A percentile compares a stretch with the other conserved stretches of the same genome.
Evolutionary conservation across 2,113 vertebrate species (phyloP).

Genomic region (Lonchura striata): DNA sequence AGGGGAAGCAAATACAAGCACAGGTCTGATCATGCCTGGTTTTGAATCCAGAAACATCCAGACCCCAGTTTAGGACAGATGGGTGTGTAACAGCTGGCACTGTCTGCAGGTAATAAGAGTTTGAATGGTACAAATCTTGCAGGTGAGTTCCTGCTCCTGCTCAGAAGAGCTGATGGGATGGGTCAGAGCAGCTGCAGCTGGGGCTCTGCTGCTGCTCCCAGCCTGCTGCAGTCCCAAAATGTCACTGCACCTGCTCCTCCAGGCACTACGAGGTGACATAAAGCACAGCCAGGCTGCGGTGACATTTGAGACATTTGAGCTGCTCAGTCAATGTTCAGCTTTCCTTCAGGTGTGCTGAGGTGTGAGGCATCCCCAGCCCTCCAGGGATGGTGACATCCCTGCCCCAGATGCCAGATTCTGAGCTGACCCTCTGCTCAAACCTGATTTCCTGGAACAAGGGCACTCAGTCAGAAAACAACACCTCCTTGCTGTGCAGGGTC

Average conservation of each 20-base stretch:
- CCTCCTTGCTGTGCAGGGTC: not conserved
- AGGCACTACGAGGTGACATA: not conserved
- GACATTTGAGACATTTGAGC: accelerated
- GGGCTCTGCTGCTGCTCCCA: not conserved
- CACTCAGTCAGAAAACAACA: not conserved
- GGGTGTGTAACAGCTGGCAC: not conserved
- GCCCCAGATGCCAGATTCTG: not conserved
- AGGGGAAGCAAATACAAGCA: not conserved
- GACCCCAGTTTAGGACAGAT: not conserved
- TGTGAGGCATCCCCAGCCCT: not conserved
- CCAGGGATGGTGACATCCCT: not conserved
- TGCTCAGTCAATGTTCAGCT: not conserved
- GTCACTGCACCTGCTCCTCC: not conserved
- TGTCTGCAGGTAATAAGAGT: too few relatives aligned
- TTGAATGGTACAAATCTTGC: not conserved
- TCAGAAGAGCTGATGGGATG: not conserved
- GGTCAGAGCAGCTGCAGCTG: not conserved
- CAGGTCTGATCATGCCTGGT: not conserved
- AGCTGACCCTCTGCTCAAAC: not conserved
- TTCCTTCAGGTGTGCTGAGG: not conserved
- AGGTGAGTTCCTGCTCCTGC: not conserved
- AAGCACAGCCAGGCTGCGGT: not conserved
- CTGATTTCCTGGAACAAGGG: not conserved
- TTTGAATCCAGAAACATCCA: not conserved
- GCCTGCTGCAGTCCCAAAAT: not conserved